Evolutionary conservation across 1,140 invertebrate genomes (phyloP), one percentile per base, ranked within the genome.

Genomic region (Caligus rogercresseyi): DNA sequence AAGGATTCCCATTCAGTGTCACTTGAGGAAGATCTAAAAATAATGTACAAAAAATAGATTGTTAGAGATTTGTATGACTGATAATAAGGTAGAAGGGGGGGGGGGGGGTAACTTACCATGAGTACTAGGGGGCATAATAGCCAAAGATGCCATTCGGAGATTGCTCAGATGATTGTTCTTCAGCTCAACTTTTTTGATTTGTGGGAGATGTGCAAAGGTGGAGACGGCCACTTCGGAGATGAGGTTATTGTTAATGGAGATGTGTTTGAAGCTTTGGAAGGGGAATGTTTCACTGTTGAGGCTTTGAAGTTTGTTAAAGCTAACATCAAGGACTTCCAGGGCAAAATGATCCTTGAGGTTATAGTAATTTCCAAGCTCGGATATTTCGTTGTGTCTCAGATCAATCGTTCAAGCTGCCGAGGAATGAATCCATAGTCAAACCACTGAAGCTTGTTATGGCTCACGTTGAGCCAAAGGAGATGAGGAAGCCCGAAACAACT

Each of bases 341-440:
- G 77, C 77, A 3, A 87, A 70, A 68, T 85, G 74, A 65, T 90
- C 83, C 31, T 83, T 55, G 1, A 56, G 70, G 3, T 78, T 77
- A 69, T 87, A 86, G 72, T 88, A 88, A 78, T 92, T 92, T 24
- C 83, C 82, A 0, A 94, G 75, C 69, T 88, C 82, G 69, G 79
- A 78, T 65, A 93, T 83, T 69, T 84, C 81, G 74, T 94, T 94
- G 69, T 84, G 83, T 72, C 91, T 87, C 68, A 94, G 77, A 74
- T 93, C 89, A 94, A 74, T 87, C 87, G 90, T 68, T 89, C 84
- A 63, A 94, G 76, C 65, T 81, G 83, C 53, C 74, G 71, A 0
- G 90, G 89, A 54, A 93, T 80, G 61, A 89, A 77, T 15, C 83
- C 80, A 72, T 91, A 93, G 74, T 93, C 89, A 75, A 94, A 93